Base-by-base conservation (phyloP, 2,113 vertebrate genomes). In the Melanocharis versteri region DNA sequence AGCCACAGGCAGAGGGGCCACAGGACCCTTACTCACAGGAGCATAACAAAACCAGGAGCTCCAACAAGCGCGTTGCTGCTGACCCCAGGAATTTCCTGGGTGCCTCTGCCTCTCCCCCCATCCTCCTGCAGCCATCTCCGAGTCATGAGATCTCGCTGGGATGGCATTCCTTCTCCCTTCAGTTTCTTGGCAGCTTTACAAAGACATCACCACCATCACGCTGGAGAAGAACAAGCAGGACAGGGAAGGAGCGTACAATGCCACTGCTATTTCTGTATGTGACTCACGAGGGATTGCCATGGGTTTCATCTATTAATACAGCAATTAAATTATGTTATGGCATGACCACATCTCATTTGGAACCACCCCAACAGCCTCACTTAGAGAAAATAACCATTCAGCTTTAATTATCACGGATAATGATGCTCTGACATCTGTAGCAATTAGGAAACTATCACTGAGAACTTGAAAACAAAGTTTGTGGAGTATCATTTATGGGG, bases 71-170 rank as follows among this genome's bases (percentile, higher is more conserved):
- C 3, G 2, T 7, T 33, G 54, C 35, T 89, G 45, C 50, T 68
- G 57, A 83, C 56, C 15, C n/a, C 13, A 31, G 37, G 22, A 57
- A 83, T 61, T 84, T 88, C 58, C 66, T 1, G 4, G 18, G 13
- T 53, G 50, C 8, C 26, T 87, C 58, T 56, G 47, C 42, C 33
- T 77, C 35, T 70, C n/a, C 15, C 26, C 35, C 11, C 40, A 40
- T 14, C 26, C 51, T 69, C 33, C 42, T 50, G 70, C 54, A 80
- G 57, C 58, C 48, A 90, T 83, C 70, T 83, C 66, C 0, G 0
- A 90, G 87, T 96, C 95, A 96, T 96, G 64, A 83, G 93, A 86
- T 73, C 42, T 57, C 15, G 1, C 48, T 70, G 58, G 70, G 50
- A 47, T 51, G 64, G 42, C 27, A 65, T 94, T 93, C 51, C 39